These are phyloP conservation scores for Chrysemys picta DNA, from an alignment of 2,113 vertebrate genomes.

Conservation along the genomic window DNA sequence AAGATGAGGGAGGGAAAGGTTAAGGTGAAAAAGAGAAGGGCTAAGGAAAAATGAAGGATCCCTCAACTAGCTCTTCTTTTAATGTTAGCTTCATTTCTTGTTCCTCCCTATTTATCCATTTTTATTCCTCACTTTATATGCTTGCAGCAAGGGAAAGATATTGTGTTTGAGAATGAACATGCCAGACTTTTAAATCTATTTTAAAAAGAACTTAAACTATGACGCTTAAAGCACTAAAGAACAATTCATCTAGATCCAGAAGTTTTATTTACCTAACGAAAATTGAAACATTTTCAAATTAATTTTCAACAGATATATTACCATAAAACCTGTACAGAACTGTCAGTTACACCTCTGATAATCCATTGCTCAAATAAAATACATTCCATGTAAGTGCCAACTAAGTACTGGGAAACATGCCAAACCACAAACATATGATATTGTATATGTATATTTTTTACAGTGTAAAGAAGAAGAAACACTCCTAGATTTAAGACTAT, in stretches of 20 bases:
- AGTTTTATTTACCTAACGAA: constrained; percentile 21
- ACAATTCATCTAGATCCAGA: not conserved
- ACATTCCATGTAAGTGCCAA: constrained; percentile 13
- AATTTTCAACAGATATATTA: constrained; percentile 13
- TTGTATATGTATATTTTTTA: constrained; percentile 1
- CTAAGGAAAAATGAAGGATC: not conserved
- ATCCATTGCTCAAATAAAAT: constrained; percentile 33
- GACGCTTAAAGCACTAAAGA: not conserved
- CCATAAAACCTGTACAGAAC: constrained; percentile 4
- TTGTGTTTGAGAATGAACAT: not conserved
- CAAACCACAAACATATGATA: constrained; percentile 38
- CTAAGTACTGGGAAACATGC: not conserved
- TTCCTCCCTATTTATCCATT: not conserved
- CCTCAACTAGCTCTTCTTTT: not conserved
- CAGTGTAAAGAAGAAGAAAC: not conserved
- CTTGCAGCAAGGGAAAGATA: not conserved
- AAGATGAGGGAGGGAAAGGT: not conserved
- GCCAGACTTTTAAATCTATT: not conserved
- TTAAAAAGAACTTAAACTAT: not conserved
- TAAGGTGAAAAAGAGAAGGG: not conserved
- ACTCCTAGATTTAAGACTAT: not conserved
- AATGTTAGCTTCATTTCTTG: not conserved
- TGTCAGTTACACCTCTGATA: constrained; percentile 31
- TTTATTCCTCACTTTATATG: not conserved
- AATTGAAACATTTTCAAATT: constrained; percentile 40